These are phyloP conservation scores for Pandion haliaetus DNA, from an alignment of 2,113 vertebrate genomes.

Conservation along the genomic window DNA sequence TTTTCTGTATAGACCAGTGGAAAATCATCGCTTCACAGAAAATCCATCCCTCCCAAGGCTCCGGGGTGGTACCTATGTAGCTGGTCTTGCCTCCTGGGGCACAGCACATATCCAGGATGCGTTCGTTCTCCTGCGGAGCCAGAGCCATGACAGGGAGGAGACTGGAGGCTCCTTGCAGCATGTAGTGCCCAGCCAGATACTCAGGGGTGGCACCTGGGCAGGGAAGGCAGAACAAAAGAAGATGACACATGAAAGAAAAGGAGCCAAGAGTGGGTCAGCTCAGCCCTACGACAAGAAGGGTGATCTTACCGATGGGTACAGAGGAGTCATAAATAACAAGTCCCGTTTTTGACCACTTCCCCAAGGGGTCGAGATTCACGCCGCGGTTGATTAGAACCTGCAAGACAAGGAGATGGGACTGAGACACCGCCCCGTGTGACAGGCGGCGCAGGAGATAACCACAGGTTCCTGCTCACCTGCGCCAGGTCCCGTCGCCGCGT, in stretches of 20 bases:
- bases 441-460: not conserved
- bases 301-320: slow-evolving; percentile 87
- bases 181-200: slow-evolving; percentile 96
- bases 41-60: not conserved
- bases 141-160: slow-evolving; percentile 95
- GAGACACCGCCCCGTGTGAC: accelerated
- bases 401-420: not conserved
- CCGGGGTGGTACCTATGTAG: slow-evolving; percentile 85
- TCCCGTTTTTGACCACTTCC: slow-evolving; percentile 96
- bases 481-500: slow-evolving; percentile 92
- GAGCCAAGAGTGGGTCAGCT: not conserved
- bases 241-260: not conserved
- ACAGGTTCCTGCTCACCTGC: slow-evolving; percentile 74
- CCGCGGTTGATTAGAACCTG: slow-evolving; percentile 97
- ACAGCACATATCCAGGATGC: slow-evolving; percentile 93
- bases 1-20: not conserved
- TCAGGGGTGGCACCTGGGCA: slow-evolving; percentile 91
- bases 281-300: not conserved
- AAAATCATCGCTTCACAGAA: not conserved
- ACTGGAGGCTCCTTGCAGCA: slow-evolving; percentile 96
- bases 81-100: slow-evolving; percentile 97
- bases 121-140: slow-evolving; percentile 94
- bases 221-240: not conserved
- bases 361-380: slow-evolving; percentile 93
- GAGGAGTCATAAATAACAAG: slow-evolving; percentile 95